These are phyloP conservation scores for Hyla sarda DNA, from an alignment of 2,113 vertebrate genomes.

Conservation along the genomic window DNA sequence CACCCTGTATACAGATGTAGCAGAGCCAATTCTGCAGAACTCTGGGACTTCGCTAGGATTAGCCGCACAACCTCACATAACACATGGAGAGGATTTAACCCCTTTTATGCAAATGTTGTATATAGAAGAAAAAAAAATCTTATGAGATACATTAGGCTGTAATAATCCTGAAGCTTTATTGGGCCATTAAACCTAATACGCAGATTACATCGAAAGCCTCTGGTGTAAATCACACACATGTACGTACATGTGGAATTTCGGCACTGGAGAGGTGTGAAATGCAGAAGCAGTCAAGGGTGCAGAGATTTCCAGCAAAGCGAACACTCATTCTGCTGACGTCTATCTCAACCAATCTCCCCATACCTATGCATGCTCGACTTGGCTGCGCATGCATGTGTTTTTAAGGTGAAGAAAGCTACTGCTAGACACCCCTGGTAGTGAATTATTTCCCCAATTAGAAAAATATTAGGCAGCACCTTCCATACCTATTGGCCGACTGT, in stretches of 20 bases:
- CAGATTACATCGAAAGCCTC: background rate
- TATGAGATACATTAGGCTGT: background rate
- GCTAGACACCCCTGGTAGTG: too few relatives aligned
- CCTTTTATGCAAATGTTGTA: background rate
- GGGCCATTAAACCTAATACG: background rate
- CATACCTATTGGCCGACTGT: too few relatives aligned
- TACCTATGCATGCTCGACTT: too few relatives aligned
- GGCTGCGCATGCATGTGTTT: too few relatives aligned
- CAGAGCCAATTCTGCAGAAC: background rate
- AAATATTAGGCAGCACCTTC: too few relatives aligned
- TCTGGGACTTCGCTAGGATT: too few relatives aligned
- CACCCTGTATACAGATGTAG: background rate
- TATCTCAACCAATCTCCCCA: too few relatives aligned
- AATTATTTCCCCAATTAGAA: too few relatives aligned
- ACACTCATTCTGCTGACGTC: too few relatives aligned
- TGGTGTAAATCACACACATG: background rate
- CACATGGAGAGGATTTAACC: too few relatives aligned
- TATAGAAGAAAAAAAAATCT: background rate
- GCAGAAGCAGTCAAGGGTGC: background rate
- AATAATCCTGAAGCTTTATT: background rate
- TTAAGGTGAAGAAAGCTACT: too few relatives aligned
- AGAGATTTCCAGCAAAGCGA: background rate
- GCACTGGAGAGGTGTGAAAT: background rate
- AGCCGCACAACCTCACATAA: too few relatives aligned
- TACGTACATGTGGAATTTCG: background rate